These are phyloP conservation scores for Diuraphis noxia DNA, from an alignment of 1,140 invertebrate species.

Conservation along the genomic window DNA sequence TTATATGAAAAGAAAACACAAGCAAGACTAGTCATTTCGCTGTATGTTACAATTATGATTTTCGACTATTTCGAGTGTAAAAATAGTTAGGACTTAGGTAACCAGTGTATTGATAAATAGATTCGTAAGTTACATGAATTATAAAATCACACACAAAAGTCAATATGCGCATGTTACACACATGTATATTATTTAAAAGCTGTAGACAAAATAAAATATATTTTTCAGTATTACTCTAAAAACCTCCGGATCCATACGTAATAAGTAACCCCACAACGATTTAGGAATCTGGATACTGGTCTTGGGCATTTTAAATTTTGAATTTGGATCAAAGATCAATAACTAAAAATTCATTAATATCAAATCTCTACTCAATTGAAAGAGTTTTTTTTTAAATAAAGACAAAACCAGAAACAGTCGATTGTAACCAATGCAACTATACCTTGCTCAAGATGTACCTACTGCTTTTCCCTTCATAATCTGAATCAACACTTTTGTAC, in stretches of 20 bases:
- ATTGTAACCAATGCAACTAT: not conserved
- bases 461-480: not conserved
- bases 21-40: too few relatives aligned
- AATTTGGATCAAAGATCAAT: not conserved
- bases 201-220: not conserved
- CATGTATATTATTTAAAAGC: not conserved
- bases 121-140: too few relatives aligned
- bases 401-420: not conserved
- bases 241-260: not conserved
- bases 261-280: not conserved
- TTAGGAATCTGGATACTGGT: not conserved
- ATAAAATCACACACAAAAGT: too few relatives aligned
- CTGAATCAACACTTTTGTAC: not conserved
- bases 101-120: too few relatives aligned
- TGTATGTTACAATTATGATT: too few relatives aligned
- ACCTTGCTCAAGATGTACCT: not conserved
- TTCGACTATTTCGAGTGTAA: too few relatives aligned
- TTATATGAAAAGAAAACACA: too few relatives aligned
- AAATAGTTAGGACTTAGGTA: too few relatives aligned
- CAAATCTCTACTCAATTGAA: not conserved
- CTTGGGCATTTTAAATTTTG: too few relatives aligned
- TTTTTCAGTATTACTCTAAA: not conserved
- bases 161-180: not conserved
- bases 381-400: not conserved
- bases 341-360: not conserved